Conservation (phyloP, 2,797 vertebrate species). For the Anguilla marmorata region DNA sequence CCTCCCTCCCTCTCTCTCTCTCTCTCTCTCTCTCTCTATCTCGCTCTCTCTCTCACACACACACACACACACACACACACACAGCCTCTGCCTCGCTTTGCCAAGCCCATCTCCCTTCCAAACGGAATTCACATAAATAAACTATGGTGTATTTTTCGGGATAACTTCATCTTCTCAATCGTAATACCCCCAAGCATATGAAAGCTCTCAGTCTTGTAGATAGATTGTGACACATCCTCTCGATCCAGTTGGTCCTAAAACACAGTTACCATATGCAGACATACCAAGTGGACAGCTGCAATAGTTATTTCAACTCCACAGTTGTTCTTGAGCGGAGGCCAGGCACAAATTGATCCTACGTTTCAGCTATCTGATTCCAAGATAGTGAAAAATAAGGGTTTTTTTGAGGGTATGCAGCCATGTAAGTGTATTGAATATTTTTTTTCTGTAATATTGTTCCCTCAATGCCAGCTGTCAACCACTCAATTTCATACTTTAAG, state of each 20-base stretch:
- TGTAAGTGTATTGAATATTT: conserved; percentile 11
- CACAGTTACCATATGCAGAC: conserved; percentile 40
- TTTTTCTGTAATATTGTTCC: conserved; percentile 28
- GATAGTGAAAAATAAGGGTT: conserved; percentile 15
- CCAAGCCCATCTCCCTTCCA: conserved; percentile 38
- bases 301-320: conserved; percentile 25
- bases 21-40: too few relatives aligned
- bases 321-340: conserved; percentile 23
- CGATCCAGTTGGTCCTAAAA: conserved; percentile 25
- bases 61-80: neutral
- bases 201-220: conserved; percentile 38
- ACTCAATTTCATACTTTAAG: neutral
- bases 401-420: neutral
- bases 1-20: too few relatives aligned
- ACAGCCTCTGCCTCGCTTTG: conserved; percentile 31
- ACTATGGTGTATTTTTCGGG: conserved; percentile 43
- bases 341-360: conserved; percentile 21
- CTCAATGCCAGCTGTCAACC: neutral
- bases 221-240: conserved; percentile 35
- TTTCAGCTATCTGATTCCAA: conserved; percentile 30
- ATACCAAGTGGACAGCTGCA: conserved; percentile 49
- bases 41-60: too few relatives aligned
- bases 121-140: conserved; percentile 49
- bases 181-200: conserved; percentile 36
- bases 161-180: conserved; percentile 44